Base-by-base conservation (phyloP, 1,140 invertebrate genomes). In the Meloidogyne floridensis region DNA sequence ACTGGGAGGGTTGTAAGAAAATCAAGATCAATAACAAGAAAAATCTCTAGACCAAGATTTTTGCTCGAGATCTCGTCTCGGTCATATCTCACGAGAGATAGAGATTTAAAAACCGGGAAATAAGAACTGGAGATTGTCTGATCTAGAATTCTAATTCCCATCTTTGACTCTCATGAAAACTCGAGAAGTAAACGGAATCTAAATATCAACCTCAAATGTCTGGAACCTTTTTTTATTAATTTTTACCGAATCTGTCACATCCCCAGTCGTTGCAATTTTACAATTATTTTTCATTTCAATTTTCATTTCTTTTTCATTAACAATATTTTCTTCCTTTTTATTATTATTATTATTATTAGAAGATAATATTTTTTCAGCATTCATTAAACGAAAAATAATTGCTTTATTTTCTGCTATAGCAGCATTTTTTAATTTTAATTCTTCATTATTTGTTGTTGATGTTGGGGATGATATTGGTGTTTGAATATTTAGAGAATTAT, bases 201-300 rank as follows among this genome's bases (percentile, higher is more conserved):
- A n/a, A n/a, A n/a, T n/a, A n/a, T n/a, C n/a, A n/a, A n/a, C n/a
- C n/a, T n/a, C n/a, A n/a, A n/a, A n/a, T n/a, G n/a, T n/a, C n/a
- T n/a, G n/a, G n/a, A n/a, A n/a, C n/a, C n/a, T n/a, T n/a, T n/a
- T n/a, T n/a, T n/a, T n/a, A n/a, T n/a, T n/a, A n/a, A n/a, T n/a
- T n/a, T n/a, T n/a, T n/a, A n/a, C 77, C 59, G 77, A 79, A 47
- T 79, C 59, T 18, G 77, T 79, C 9, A 79, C 77, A 20, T 79
- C 77, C 11, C 59, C 77, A 11, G 77, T 79, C n/a, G 71, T 80
- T 13, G 80, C 80, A n/a, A 70, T 11, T 15, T 70, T 77, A 47
- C 20, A 43, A 32, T 42, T 80, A 53, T 72, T 74, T 9, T 80
- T 80, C 13, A 9, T 65, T 42, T 53, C 75, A 18, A 10, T 13